Base-by-base conservation (phyloP, 2,113 vertebrate genomes). In the Hemicordylus capensis region DNA sequence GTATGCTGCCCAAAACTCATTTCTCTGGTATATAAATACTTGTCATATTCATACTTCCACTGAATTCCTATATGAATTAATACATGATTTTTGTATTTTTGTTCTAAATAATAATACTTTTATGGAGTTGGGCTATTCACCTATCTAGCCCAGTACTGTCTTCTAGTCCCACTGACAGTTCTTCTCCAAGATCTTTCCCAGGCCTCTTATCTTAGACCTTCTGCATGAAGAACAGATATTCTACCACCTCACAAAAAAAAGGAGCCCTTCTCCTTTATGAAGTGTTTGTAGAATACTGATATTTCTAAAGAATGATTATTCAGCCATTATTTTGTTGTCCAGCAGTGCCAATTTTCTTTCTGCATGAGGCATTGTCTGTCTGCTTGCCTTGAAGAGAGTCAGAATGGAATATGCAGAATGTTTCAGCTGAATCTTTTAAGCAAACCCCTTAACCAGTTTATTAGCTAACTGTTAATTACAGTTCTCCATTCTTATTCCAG, bases 401-500 rank as follows among this genome's bases (percentile, higher is more conserved):
- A 48, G 76, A 39, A 51, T 19, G 10, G 9, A 34, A 42, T 54
- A 10, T 64, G 61, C 22, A 20, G 69, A 54, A 81, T 46, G 42
- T 0, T 0, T 4, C 2, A 78, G 61, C 39, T 64, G 24, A 1
- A 4, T 6, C 26, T 74, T 87, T 42, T 67, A 76, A 73, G 2
- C 2, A 63, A 58, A 75, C 64, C 80, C 3, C 44, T 28, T 48
- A 54, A 17, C 6, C 28, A 66, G 81, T n/a, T 58, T 79, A 78
- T 20, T 63, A 63, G 17, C 54, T 89, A 70, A 34, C 42, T 69
- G 11, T 46, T 85, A 0, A 0, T 56, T 72, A 74, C 34, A 63
- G 39, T 90, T 85, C 61, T 74, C 81, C 39, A 37, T 85, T 88
- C 77, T 67, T 69, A 66, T 80, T 88, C 14, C 76, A 97, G 97